These are phyloP conservation scores for Channa argus DNA, from an alignment of 2,113 vertebrate genomes.

Conservation along the genomic window DNA sequence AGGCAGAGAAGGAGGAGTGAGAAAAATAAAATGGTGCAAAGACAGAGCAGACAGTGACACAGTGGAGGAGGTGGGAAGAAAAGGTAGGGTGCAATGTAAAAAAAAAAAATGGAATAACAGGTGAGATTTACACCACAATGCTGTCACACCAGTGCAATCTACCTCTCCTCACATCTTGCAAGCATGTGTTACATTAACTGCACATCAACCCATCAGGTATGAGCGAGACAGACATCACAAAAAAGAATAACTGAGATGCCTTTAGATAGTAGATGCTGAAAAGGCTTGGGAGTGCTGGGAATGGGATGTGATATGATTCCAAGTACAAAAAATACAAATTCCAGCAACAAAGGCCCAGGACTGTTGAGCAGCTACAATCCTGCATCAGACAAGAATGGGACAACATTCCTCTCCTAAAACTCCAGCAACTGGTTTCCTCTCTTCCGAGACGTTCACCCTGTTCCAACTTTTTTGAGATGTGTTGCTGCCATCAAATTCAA, in stretches of 20 bases:
- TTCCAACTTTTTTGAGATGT: no score
- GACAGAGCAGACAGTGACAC: neutral
- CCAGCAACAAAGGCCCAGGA: no score
- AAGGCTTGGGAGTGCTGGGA: neutral
- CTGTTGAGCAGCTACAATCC: no score
- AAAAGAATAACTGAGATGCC: constrained; percentile 10
- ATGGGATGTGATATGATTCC: neutral
- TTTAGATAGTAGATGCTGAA: constrained; percentile 12
- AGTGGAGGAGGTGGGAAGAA: neutral
- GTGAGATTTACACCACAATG: constrained; percentile 41
- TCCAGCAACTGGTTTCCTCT: neutral
- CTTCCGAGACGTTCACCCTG: no score
- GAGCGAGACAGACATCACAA: constrained; percentile 5
- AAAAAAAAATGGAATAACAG: constrained; percentile 18
- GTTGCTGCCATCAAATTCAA: no score
- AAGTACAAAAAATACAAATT: neutral
- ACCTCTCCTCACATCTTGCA: constrained; percentile 3
- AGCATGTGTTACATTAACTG: constrained; percentile 45
- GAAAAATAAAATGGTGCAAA: constrained; percentile 5
- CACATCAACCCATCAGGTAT: constrained; percentile 18
- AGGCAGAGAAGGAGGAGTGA: constrained; percentile 8
- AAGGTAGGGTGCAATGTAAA: neutral
- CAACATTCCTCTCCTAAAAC: neutral
- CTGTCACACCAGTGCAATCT: constrained; percentile 1
- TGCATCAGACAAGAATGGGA: no score